Conservation (phyloP, 2,797 vertebrate genomes). For the Carapus acus region DNA sequence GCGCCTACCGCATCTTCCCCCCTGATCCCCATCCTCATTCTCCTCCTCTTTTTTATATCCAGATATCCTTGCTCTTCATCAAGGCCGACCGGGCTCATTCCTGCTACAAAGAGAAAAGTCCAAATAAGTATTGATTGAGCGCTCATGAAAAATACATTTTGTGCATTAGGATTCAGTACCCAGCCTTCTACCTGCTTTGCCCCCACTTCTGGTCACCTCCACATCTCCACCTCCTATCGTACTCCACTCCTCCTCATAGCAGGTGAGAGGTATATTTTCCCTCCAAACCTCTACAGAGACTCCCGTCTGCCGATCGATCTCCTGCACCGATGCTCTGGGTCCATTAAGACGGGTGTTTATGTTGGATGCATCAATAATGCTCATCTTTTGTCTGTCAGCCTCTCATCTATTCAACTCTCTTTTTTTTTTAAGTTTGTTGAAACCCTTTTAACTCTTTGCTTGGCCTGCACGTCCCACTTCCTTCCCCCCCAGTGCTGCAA, state of each 20-base stretch:
- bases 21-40: too few relatives aligned
- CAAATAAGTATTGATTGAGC: slow-evolving; percentile 65
- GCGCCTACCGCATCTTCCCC: too few relatives aligned
- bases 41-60: slow-evolving; percentile 37
- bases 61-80: slow-evolving; percentile 27
- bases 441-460: slow-evolving; percentile 23
- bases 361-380: slow-evolving; percentile 58
- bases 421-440: slow-evolving; percentile 25
- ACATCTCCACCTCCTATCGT: slow-evolving; percentile 40
- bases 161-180: slow-evolving; percentile 54
- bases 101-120: slow-evolving; percentile 52
- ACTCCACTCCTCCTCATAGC: slow-evolving; percentile 24
- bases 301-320: slow-evolving; percentile 58
- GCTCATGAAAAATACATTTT: slow-evolving; percentile 69
- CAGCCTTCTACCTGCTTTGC: slow-evolving; percentile 35
- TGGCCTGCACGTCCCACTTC: slow-evolving; percentile 10
- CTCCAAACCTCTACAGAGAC: slow-evolving; percentile 55
- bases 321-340: slow-evolving; percentile 35
- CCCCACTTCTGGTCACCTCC: slow-evolving; percentile 37
- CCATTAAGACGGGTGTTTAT: slow-evolving; percentile 64
- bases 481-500: slow-evolving; percentile 12
- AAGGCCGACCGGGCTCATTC: slow-evolving; percentile 32
- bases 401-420: slow-evolving; percentile 3
- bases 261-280: slow-evolving; percentile 62
- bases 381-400: slow-evolving; percentile 28